Evolutionary conservation across 1,140 invertebrate species (phyloP).

Genomic region (Trichonephila clavipes): DNA sequence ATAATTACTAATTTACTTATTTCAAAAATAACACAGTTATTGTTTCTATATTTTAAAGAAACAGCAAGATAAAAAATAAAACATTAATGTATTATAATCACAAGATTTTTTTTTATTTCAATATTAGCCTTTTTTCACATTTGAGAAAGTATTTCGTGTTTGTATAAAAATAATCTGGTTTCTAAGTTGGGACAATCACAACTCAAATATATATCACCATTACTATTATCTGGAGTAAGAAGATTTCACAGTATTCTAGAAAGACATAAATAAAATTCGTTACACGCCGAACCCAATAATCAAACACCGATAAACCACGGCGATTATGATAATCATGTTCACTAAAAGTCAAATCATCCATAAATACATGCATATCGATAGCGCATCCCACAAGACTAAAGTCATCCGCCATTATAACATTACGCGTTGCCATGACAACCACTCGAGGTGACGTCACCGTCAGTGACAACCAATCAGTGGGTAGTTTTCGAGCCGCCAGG

Average conservation of each 20-base stretch:
- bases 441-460: slow-evolving; percentile 65
- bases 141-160: too few species aligned
- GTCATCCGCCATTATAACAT: slow-evolving; percentile 55
- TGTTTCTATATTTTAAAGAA: too few species aligned
- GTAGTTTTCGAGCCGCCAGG: slow-evolving; percentile 66
- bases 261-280: neutral
- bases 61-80: too few species aligned
- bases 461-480: slow-evolving; percentile 71
- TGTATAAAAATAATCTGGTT: too few species aligned
- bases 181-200: too few species aligned
- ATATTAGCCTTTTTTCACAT: too few species aligned
- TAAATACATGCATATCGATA: slow-evolving; percentile 72
- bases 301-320: slow-evolving; percentile 61
- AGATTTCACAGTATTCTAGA: neutral
- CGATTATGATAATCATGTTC: slow-evolving; percentile 66
- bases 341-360: slow-evolving; percentile 66
- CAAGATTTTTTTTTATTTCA: too few species aligned
- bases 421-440: slow-evolving; percentile 56
- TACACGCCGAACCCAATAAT: slow-evolving; percentile 39
- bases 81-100: too few species aligned
- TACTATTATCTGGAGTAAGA: neutral
- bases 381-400: neutral
- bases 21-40: too few species aligned
- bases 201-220: neutral
- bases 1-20: too few species aligned